Evolutionary conservation across 2,888 invertebrate species (phyloP).

Genomic region (Leucania comma): DNA sequence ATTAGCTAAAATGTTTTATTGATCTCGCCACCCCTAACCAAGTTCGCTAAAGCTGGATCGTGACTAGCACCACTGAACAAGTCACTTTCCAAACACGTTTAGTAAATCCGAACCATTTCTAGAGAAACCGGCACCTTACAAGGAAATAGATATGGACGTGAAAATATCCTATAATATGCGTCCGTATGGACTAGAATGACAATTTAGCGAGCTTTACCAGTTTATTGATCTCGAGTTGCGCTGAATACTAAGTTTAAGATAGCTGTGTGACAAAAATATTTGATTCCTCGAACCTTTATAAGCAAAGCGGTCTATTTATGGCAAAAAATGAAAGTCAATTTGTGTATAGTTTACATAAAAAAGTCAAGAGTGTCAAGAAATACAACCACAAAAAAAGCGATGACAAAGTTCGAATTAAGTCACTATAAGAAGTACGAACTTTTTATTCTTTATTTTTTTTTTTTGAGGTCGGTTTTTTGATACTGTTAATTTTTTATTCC

Average conservation of each 20-base stretch:
- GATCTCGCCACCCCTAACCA: constrained; percentile 43
- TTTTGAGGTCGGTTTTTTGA: too few species aligned
- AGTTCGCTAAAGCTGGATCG: constrained; percentile 59
- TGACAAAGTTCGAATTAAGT: too few species aligned
- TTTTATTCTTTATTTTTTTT: too few species aligned
- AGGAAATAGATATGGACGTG: constrained; percentile 66
- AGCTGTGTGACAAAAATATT: constrained; percentile 10
- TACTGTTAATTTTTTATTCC: too few species aligned
- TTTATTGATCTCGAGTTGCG: constrained; percentile 7
- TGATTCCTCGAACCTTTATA: neutral
- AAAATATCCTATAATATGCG: constrained; percentile 50
- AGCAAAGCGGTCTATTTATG: too few species aligned
- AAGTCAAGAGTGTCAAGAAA: too few species aligned
- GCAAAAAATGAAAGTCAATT: constrained; percentile 33
- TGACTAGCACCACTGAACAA: constrained; percentile 74
- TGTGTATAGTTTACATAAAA: constrained; percentile 14
- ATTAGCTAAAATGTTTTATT: neutral
- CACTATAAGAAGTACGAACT: too few species aligned
- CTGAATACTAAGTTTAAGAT: constrained; percentile 24
- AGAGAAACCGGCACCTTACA: constrained; percentile 68
- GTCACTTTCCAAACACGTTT: constrained; percentile 87
- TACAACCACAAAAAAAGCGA: too few species aligned
- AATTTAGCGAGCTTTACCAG: constrained; percentile 25
- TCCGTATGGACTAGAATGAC: constrained; percentile 31
- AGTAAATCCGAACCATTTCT: constrained; percentile 79